A percentile compares a stretch with the other conserved stretches of the same genome.
Conservation (phyloP, 1,140 invertebrate genomes). For the Hesperophylax magnus region DNA sequence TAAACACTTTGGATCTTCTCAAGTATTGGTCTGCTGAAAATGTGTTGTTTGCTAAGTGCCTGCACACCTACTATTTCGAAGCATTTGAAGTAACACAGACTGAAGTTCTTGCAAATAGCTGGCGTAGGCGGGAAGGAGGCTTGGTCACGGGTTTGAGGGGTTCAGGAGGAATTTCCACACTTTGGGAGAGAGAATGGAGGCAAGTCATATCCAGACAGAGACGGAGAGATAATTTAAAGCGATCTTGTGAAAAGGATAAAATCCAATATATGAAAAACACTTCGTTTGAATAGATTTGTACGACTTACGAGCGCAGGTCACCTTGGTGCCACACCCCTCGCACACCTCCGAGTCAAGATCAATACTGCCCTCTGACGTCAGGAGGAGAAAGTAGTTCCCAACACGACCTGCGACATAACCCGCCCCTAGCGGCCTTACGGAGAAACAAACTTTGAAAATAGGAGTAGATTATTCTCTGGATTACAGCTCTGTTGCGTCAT, state of each 20-base stretch:
- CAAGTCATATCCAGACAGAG: background rate
- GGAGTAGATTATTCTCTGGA: background rate
- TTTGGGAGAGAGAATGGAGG: background rate
- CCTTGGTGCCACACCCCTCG: conserved; percentile 47
- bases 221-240: background rate
- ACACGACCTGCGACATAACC: conserved; percentile 29
- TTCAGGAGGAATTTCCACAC: background rate
- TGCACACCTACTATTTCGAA: too few species aligned
- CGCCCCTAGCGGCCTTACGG: background rate
- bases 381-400: conserved; percentile 18
- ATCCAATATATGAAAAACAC: background rate
- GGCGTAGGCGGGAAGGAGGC: conserved; percentile 8
- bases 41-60: background rate
- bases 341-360: conserved; percentile 29
- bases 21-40: too few species aligned
- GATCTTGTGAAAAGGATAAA: background rate
- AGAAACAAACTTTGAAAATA: background rate
- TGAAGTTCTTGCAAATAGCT: too few species aligned
- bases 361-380: conserved; percentile 44
- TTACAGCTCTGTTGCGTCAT: conserved; percentile 6
- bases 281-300: background rate
- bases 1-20: too few species aligned
- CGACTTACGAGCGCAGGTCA: conserved; percentile 29
- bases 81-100: too few species aligned
- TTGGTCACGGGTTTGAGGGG: conserved; percentile 16